A percentile compares a stretch with the other conserved stretches of the same genome.
Conservation (phyloP, 1,140 invertebrate species). For the Atopsyche davidsoni region DNA sequence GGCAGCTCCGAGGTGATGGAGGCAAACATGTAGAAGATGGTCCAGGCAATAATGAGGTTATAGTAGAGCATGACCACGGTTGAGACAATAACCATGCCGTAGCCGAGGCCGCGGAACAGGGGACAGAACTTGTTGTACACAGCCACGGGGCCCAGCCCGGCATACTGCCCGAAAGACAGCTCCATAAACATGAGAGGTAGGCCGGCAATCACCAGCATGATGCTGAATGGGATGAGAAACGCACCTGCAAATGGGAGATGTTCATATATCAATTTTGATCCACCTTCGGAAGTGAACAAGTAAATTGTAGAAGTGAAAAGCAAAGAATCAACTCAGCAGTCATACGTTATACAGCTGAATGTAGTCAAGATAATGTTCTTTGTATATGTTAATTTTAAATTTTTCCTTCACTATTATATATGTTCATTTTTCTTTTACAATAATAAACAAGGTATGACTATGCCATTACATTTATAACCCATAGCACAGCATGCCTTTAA, state of each 20-base stretch:
- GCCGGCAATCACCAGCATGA: slow-evolving; percentile 80
- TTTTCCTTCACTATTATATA: too few species aligned
- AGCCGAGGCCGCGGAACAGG: slow-evolving; percentile 66
- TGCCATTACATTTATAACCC: too few species aligned
- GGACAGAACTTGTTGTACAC: slow-evolving; percentile 65
- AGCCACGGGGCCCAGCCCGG: slow-evolving; percentile 64
- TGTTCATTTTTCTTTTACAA: too few species aligned
- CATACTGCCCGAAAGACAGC: slow-evolving; percentile 68
- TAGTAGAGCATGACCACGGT: slow-evolving; percentile 79
- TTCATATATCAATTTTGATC: too few species aligned
- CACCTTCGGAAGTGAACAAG: too few species aligned
- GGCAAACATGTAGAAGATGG: slow-evolving; percentile 73
- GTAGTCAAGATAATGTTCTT: too few species aligned
- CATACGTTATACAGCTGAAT: too few species aligned
- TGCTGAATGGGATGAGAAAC: slow-evolving; percentile 75
- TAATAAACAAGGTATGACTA: too few species aligned
- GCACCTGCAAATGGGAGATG: slow-evolving; percentile 55
- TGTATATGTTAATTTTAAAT: too few species aligned
- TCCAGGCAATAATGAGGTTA: slow-evolving; percentile 83
- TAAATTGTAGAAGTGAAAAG: too few species aligned
- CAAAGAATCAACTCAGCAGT: too few species aligned
- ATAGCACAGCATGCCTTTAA: too few species aligned
- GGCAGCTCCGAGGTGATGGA: slow-evolving; percentile 58
- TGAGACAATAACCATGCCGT: slow-evolving; percentile 78
- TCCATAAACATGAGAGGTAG: slow-evolving; percentile 88